A percentile compares a stretch with the other conserved stretches of the same genome.
Evolutionary conservation across 2,797 vertebrate genomes (phyloP).

Genomic region (Danio jaintianensis): DNA sequence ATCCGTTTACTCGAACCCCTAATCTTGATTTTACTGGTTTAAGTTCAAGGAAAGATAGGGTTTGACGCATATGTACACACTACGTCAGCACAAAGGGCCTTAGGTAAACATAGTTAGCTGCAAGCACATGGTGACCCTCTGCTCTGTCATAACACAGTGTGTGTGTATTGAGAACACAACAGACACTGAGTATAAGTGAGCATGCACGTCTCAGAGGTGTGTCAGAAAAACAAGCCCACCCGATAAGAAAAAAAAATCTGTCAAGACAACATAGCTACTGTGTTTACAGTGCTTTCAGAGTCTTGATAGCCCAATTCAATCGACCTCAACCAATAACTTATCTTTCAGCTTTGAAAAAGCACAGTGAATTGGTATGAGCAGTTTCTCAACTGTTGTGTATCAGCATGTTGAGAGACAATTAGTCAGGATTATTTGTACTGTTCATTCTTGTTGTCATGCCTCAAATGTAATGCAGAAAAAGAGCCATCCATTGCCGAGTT

Average conservation of each 20-base stretch:
- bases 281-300: background rate
- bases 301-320: background rate
- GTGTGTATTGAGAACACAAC: background rate
- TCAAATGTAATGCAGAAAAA: background rate
- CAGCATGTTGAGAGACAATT: background rate
- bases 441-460: background rate
- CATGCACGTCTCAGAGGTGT: conserved; percentile 11
- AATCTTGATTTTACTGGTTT: conserved; percentile 49
- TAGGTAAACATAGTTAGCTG: conserved; percentile 49
- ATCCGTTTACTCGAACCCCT: conserved; percentile 54
- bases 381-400: background rate
- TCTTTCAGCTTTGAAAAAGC: background rate
- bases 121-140: background rate
- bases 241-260: conserved; percentile 13
- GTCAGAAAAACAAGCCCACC: conserved; percentile 15
- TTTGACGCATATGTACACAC: conserved; percentile 52
- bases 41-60: conserved; percentile 61
- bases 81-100: conserved; percentile 53
- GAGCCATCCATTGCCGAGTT: no score
- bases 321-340: background rate
- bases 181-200: background rate
- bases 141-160: background rate
- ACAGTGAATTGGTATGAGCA: background rate
- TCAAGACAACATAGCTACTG: background rate
- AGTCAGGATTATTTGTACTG: background rate